Conservation (phyloP, 2,888 invertebrate species). For the Mystacides longicornis region DNA sequence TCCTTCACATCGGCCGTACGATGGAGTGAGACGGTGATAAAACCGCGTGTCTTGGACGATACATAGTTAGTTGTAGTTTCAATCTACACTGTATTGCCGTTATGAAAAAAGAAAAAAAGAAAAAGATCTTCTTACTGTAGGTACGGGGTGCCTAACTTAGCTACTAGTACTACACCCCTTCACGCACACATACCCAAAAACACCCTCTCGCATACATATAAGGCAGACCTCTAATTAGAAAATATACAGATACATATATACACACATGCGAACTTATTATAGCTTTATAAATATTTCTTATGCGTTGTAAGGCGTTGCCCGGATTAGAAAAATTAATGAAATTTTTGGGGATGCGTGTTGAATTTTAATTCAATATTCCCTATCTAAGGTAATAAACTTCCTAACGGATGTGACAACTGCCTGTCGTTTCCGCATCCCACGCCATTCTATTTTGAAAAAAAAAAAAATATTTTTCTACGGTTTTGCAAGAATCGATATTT, state of each 20-base stretch:
- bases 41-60: no score
- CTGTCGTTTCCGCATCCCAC: no score
- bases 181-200: not conserved
- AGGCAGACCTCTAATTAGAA: not conserved
- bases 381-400: not conserved
- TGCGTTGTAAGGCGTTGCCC: not conserved
- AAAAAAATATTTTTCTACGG: no score
- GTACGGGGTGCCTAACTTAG: no score
- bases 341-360: not conserved
- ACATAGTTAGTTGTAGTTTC: no score
- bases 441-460: no score
- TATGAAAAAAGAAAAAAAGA: not conserved
- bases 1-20: no score
- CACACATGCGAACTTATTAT: not conserved
- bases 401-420: no score
- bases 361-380: not conserved
- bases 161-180: no score
- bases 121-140: no score
- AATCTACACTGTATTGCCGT: not conserved
- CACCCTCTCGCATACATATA: not conserved
- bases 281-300: not conserved
- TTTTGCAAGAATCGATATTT: no score
- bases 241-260: constrained; percentile 2
- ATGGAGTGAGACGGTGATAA: no score
- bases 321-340: not conserved